Conservation (phyloP, 2,113 vertebrate species). For the Scortum barcoo region DNA sequence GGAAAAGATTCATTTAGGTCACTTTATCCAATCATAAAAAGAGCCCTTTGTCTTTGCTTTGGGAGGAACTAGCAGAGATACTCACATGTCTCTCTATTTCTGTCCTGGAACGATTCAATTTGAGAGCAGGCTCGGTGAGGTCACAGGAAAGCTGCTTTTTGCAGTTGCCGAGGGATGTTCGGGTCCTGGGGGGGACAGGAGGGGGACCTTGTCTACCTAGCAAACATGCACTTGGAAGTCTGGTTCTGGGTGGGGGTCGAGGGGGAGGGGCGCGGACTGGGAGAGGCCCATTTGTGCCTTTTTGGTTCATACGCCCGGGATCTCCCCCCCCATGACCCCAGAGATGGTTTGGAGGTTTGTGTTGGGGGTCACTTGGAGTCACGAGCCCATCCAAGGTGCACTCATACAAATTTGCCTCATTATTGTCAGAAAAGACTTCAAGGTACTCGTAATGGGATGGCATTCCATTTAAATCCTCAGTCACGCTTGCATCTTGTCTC, state of each 20-base stretch:
- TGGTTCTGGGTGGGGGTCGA: conserved; percentile 3
- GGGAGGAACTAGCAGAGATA: background rate
- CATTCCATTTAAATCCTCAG: background rate
- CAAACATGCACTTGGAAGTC: conserved; percentile 15
- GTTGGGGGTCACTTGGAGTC: background rate
- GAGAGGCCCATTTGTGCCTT: background rate
- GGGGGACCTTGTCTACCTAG: conserved; percentile 36
- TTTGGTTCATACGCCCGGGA: background rate
- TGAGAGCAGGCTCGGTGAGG: background rate
- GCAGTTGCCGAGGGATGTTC: fast-evolving
- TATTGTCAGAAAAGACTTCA: background rate
- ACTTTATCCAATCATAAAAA: background rate
- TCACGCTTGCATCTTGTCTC: background rate
- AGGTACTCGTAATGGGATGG: background rate
- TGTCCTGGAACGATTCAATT: conserved; percentile 63
- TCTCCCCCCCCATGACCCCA: background rate
- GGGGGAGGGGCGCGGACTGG: background rate
- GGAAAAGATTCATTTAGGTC: background rate
- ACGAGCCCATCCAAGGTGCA: background rate
- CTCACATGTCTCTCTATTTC: conserved; percentile 64
- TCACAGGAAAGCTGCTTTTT: conserved; percentile 48
- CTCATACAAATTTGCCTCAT: conserved; percentile 1
- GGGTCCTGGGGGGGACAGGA: conserved; percentile 64
- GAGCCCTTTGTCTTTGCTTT: conserved; percentile 6
- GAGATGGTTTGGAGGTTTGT: background rate